Evolutionary conservation across 2,888 invertebrate genomes (phyloP).

Genomic region (Mesoligia furuncula): DNA sequence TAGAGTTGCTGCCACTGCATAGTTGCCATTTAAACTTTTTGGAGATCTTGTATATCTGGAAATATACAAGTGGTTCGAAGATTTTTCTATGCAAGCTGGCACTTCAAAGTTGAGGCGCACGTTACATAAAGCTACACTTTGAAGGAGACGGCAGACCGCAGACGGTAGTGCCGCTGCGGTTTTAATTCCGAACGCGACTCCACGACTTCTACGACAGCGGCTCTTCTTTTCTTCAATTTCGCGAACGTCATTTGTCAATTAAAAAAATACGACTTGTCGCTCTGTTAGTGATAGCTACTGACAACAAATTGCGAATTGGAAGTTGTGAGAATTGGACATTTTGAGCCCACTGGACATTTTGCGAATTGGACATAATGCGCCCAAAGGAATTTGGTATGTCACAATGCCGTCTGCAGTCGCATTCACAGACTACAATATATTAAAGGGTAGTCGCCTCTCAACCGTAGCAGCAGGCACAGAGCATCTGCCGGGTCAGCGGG

Average conservation of each 20-base stretch:
- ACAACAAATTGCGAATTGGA: too few relatives aligned
- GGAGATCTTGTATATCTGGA: not conserved
- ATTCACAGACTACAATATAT: too few relatives aligned
- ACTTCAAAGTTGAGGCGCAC: not conserved
- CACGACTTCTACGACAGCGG: not conserved
- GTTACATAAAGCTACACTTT: not conserved
- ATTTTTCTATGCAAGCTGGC: not conserved
- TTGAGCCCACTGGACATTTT: too few relatives aligned
- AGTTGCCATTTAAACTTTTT: not conserved
- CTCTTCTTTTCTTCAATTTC: not conserved
- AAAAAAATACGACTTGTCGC: not conserved
- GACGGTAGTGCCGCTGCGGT: too few relatives aligned
- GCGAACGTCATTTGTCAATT: not conserved
- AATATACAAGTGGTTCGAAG: not conserved
- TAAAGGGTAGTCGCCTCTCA: not conserved
- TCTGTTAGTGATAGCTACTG: not conserved
- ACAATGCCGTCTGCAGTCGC: not conserved
- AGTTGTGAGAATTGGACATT: too few relatives aligned
- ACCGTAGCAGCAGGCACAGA: not conserved
- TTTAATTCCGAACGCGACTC: not conserved
- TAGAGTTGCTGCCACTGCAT: slow-evolving; percentile 48
- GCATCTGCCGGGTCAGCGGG: too few relatives aligned
- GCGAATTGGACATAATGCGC: too few relatives aligned
- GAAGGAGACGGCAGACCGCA: not conserved
- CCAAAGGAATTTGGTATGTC: too few relatives aligned